These are phyloP conservation scores for Larimichthys crocea DNA, from an alignment of 2,113 vertebrate species.

Conservation along the genomic window DNA sequence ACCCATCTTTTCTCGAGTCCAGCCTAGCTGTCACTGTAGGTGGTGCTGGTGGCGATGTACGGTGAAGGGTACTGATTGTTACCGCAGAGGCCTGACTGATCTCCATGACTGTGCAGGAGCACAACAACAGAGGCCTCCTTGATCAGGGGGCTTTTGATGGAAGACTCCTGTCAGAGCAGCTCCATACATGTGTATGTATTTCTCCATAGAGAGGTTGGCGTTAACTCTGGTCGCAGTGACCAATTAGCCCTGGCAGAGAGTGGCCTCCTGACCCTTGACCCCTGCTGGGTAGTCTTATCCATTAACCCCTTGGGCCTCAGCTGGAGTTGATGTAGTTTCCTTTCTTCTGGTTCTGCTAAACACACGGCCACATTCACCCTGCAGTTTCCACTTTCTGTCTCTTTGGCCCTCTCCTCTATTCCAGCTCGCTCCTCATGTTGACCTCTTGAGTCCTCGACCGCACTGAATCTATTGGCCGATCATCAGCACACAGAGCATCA, in stretches of 20 bases:
- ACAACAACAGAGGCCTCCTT: constrained; percentile 71
- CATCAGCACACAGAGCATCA: background rate
- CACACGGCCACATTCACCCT: constrained; percentile 89
- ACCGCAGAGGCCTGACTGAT: constrained; percentile 60
- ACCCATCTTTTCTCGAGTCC: constrained; percentile 35
- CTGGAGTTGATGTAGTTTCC: constrained; percentile 91
- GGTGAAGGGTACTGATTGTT: constrained; percentile 64
- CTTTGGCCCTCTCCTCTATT: constrained; percentile 89
- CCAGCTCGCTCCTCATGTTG: constrained; percentile 89
- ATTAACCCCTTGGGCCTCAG: constrained; percentile 91
- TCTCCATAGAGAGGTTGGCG: constrained; percentile 63
- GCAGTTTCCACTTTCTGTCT: constrained; percentile 90
- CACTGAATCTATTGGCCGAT: constrained; percentile 21
- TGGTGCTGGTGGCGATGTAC: constrained; percentile 61
- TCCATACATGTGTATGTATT: constrained; percentile 78
- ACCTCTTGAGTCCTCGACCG: constrained; percentile 82
- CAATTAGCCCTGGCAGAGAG: constrained; percentile 90
- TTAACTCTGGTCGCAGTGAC: constrained; percentile 86
- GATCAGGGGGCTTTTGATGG: constrained; percentile 68
- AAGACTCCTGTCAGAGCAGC: constrained; percentile 70
- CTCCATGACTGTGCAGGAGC: constrained; percentile 71
- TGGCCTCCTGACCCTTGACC: constrained; percentile 92
- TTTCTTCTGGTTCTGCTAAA: constrained; percentile 92
- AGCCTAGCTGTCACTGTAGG: constrained; percentile 67
- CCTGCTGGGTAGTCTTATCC: constrained; percentile 92